Conservation (phyloP, 2,113 vertebrate genomes). For the Cathartes aura region DNA sequence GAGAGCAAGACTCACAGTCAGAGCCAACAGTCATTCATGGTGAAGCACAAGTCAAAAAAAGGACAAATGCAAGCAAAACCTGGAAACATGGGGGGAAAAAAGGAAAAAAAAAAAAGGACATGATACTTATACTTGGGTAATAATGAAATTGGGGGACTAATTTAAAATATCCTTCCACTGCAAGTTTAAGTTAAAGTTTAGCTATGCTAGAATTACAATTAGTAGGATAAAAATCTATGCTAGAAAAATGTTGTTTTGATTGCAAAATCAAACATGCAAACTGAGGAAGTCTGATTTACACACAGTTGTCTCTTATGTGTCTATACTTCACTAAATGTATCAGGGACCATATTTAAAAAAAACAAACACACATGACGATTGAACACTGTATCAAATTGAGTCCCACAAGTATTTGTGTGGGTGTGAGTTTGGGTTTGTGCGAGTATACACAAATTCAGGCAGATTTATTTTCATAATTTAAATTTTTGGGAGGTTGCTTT, state of each 20-base stretch:
- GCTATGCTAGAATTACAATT: not conserved
- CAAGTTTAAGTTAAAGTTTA: not conserved
- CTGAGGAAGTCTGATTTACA: not conserved
- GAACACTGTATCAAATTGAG: not conserved
- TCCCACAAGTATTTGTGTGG: not conserved
- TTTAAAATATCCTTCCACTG: not conserved
- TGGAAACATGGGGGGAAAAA: not conserved
- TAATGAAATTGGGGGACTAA: not conserved
- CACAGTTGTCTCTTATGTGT: not conserved
- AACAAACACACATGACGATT: not conserved
- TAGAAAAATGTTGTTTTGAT: not conserved
- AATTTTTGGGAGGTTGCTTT: not conserved
- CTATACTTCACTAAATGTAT: not conserved
- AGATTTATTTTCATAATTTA: not conserved
- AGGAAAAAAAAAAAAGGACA: not conserved
- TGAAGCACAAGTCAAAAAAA: not conserved
- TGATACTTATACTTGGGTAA: not conserved
- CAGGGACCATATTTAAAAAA: not conserved
- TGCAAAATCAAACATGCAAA: not conserved
- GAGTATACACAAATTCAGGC: not conserved
- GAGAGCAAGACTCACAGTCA: not conserved
- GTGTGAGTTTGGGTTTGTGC: not conserved
- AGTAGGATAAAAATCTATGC: not conserved
- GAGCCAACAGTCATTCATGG: not conserved
- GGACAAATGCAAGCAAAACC: not conserved